Conservation (phyloP, 2,113 vertebrate species). For the Lagenorhynchus albirostris region DNA sequence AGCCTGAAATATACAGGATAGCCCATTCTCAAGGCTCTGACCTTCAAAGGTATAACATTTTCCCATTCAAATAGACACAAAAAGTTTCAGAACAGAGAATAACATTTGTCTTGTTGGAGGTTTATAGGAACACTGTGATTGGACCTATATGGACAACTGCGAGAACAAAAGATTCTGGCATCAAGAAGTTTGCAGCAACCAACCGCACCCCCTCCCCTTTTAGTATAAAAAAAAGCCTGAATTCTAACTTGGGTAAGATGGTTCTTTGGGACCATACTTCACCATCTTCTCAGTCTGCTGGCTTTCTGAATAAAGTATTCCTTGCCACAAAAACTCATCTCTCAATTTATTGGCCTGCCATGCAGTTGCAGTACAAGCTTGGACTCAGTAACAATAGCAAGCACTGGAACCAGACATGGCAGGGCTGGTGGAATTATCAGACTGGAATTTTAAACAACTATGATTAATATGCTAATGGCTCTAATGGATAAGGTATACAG, state of each 20-base stretch:
- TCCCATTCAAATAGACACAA: neutral
- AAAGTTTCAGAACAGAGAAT: neutral
- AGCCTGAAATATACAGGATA: neutral
- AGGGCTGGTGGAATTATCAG: neutral
- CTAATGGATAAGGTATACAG: neutral
- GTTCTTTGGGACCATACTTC: neutral
- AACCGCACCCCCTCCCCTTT: neutral
- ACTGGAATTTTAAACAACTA: neutral
- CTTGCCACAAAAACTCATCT: neutral
- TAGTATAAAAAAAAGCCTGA: neutral
- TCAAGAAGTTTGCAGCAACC: neutral
- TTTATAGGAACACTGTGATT: neutral
- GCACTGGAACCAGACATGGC: neutral
- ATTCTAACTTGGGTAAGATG: neutral
- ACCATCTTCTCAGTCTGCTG: neutral
- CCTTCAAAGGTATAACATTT: neutral
- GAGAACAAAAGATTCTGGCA: neutral
- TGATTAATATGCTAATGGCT: neutral
- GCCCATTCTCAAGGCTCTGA: neutral
- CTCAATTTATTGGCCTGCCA: neutral
- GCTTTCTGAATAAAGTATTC: neutral
- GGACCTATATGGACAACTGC: neutral
- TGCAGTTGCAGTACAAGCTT: neutral
- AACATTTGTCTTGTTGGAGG: neutral
- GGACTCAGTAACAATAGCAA: neutral